Base-by-base conservation (phyloP, 2,888 invertebrate genomes). In the Tachina fera region DNA sequence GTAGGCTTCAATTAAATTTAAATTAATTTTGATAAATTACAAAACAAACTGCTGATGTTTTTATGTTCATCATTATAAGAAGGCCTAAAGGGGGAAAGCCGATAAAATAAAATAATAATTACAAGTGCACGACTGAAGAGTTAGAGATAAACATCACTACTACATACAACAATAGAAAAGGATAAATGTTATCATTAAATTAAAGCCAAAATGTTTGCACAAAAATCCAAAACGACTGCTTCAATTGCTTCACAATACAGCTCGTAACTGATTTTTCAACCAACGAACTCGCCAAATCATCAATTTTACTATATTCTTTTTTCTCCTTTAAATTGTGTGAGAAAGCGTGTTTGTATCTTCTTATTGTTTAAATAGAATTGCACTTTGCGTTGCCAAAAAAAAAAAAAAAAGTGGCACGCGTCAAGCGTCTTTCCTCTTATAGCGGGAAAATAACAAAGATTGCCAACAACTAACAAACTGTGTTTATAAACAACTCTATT, bases 401-500 rank as follows among this genome's bases (percentile, higher is more conserved):
- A 22, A 22, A 22, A 22, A 22, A 22, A 22, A 83, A 83, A 47
- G 68, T 14, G 74, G 9, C 83, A 84, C 80, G 81, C 75, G 84
- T 65, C 84, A 53, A 77, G 43, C 78, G 70, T 87, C 79, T 83
- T 71, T 47, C 75, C 75, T 78, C 77, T 78, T 83, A 67, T 5
- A 39, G 67, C 60, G 39, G 53, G 53, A 11, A 65, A 41, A 47
- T 14, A 47, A 47, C 56, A 72, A 58, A 41, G 41, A 65, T 58
- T 63, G 49, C 71, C 49, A 43, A 13, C 51, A 43, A 31, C 70
- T 39, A 19, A 47, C 70, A 61, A 70, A 65, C 47, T 47, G 19
- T 49, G 53, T 67, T 89, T 89, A 91, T 91, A 91, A 91, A 91
- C 91, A 91, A 91, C 91, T 91, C 91, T 90, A 92, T 92, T 92